Percentiles rank a stretch among this genome's conserved stretches.
phyloP scores from a whole-genome alignment of 2,888 invertebrate species.

The Halocaridina rubra region DNA sequence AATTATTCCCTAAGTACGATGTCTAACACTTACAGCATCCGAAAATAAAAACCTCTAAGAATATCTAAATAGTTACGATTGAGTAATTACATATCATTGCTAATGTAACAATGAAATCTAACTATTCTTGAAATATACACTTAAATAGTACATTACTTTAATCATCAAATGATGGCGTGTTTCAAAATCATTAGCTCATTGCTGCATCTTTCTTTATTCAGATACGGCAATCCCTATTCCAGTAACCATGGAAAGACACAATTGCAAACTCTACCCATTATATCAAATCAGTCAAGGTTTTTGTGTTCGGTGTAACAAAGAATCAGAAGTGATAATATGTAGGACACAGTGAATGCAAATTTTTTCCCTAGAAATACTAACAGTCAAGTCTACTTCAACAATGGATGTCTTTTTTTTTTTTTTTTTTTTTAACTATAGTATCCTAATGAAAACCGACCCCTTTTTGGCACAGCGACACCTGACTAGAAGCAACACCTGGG shows the following conservation, averaged over 20 bases:
- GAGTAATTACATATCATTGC: not conserved
- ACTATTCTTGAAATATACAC: not conserved
- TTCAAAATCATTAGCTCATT: conserved; percentile 11
- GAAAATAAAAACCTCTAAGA: not conserved
- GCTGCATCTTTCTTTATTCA: not conserved
- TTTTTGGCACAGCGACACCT: conserved; percentile 50
- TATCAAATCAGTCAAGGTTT: no score
- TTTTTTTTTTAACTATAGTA: not conserved
- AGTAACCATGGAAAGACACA: not conserved
- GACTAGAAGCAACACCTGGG: conserved; percentile 47
- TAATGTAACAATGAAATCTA: conserved; percentile 18
- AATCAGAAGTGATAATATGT: no score
- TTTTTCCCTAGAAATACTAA: not conserved
- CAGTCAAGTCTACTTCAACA: not conserved
- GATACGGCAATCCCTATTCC: not conserved
- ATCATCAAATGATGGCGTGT: conserved; percentile 17
- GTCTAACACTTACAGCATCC: not conserved
- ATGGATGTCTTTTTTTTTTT: not conserved
- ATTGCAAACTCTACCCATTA: not conserved
- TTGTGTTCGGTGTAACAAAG: no score
- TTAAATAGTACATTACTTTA: not conserved
- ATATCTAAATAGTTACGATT: not conserved
- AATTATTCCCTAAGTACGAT: no score
- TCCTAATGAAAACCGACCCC: conserved; percentile 29
- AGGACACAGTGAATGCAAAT: no score